These are phyloP conservation scores for Esox lucius DNA, from an alignment of 2,797 vertebrate species.

Conservation along the genomic window DNA sequence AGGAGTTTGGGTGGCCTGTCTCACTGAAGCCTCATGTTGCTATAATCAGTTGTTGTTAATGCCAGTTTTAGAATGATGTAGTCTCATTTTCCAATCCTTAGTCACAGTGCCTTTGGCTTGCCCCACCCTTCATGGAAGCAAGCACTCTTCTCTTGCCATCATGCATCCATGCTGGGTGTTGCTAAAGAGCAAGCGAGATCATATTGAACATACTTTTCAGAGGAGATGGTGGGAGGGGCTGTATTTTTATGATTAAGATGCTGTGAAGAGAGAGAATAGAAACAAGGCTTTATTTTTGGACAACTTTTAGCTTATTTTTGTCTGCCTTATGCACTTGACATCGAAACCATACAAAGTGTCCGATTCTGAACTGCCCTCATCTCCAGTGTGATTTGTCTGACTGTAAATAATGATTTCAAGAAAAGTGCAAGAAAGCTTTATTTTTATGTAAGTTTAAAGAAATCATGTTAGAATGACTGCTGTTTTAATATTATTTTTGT, in stretches of 20 bases:
- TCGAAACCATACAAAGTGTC: constrained; percentile 22
- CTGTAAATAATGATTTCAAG: constrained; percentile 62
- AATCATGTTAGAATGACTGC: constrained; percentile 50
- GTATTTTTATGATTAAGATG: constrained; percentile 4
- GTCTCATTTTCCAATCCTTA: constrained; percentile 21
- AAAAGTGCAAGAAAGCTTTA: constrained; percentile 68
- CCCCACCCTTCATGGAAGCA: not conserved
- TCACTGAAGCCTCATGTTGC: not conserved
- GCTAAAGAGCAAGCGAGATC: not conserved
- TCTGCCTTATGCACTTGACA: not conserved
- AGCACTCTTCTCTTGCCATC: no score
- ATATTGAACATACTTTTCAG: not conserved
- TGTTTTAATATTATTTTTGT: constrained; percentile 73
- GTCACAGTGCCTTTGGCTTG: constrained; percentile 57
- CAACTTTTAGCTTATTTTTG: constrained; percentile 1
- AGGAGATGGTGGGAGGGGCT: not conserved
- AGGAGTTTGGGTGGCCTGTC: no score
- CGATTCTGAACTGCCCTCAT: constrained; percentile 45
- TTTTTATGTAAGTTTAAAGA: constrained; percentile 66
- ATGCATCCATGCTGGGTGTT: no score
- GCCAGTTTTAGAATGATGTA: constrained; percentile 20
- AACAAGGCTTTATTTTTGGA: constrained; percentile 10
- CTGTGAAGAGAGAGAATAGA: constrained; percentile 6
- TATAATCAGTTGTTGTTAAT: not conserved
- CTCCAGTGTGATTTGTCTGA: constrained; percentile 45